phyloP scores from a whole-genome alignment of 2,113 vertebrate species.

The Pseudonaja textilis region DNA sequence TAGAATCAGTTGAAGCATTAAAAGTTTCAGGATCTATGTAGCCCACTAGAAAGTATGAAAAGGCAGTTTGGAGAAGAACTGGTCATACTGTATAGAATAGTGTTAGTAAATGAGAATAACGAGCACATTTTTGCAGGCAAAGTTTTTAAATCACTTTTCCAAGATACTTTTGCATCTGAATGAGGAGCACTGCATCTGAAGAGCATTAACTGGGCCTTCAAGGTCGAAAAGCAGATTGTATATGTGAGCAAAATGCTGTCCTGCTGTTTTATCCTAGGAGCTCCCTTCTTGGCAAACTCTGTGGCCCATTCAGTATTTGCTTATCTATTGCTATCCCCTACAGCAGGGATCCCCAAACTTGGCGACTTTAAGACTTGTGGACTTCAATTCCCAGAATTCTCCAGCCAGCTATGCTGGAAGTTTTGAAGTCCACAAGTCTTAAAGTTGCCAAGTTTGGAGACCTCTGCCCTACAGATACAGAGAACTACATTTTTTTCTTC shows the following conservation, averaged over 20 bases:
- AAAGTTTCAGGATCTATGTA: neutral
- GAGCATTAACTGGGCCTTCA: neutral
- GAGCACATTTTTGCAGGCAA: neutral
- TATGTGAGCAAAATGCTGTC: neutral
- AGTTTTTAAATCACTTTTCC: neutral
- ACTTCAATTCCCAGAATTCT: too few relatives aligned
- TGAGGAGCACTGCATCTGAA: neutral
- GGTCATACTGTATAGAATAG: neutral
- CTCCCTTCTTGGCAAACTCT: neutral
- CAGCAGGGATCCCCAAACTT: too few relatives aligned
- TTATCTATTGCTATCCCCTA: neutral
- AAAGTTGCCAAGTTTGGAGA: too few relatives aligned
- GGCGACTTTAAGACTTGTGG: too few relatives aligned
- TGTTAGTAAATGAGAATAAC: neutral
- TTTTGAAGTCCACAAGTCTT: too few relatives aligned
- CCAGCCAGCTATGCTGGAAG: too few relatives aligned
- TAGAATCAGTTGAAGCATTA: neutral
- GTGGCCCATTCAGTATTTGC: neutral
- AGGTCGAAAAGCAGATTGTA: neutral
- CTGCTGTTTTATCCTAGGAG: neutral
- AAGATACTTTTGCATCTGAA: neutral
- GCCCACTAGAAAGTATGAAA: neutral
- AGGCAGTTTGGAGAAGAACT: neutral
- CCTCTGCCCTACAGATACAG: neutral
- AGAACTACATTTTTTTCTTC: neutral